Percentiles rank a stretch among this genome's conserved stretches.
These are phyloP conservation scores for Tenthredo amoena DNA, from an alignment of 2,888 invertebrate genomes.

Conservation along the genomic window DNA sequence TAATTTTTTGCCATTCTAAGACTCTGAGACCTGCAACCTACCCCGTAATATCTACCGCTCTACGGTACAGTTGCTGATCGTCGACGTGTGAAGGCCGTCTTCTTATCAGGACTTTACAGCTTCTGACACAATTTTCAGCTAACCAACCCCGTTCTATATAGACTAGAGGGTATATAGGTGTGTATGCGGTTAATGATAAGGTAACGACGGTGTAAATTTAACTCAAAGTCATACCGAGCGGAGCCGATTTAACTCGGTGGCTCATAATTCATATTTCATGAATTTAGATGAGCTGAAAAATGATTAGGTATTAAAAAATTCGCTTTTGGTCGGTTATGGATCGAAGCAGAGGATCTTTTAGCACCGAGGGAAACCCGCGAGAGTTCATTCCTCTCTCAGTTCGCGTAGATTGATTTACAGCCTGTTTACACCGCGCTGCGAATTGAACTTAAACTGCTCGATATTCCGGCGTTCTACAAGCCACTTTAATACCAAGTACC, in stretches of 20 bases:
- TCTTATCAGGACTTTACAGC: constrained; percentile 62
- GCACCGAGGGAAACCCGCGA: too few relatives aligned
- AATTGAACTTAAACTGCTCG: background rate
- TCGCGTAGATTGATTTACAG: background rate
- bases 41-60: background rate
- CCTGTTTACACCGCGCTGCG: background rate
- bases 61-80: constrained; percentile 47
- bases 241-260: background rate
- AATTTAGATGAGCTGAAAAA: background rate
- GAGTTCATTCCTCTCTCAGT: background rate
- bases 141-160: constrained; percentile 41
- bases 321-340: too few relatives aligned
- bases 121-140: constrained; percentile 56
- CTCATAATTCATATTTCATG: constrained; percentile 7
- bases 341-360: too few relatives aligned
- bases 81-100: constrained; percentile 58
- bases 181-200: constrained; percentile 5
- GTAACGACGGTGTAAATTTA: constrained; percentile 20
- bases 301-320: background rate
- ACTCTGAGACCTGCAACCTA: background rate
- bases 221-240: background rate
- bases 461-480: background rate
- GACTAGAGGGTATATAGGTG: background rate
- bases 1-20: constrained; percentile 9
- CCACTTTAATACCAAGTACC: constrained; percentile 3